A percentile compares a stretch with the other conserved stretches of the same genome.
Conservation (phyloP, 2,888 invertebrate species). For the Atrina japonica region DNA sequence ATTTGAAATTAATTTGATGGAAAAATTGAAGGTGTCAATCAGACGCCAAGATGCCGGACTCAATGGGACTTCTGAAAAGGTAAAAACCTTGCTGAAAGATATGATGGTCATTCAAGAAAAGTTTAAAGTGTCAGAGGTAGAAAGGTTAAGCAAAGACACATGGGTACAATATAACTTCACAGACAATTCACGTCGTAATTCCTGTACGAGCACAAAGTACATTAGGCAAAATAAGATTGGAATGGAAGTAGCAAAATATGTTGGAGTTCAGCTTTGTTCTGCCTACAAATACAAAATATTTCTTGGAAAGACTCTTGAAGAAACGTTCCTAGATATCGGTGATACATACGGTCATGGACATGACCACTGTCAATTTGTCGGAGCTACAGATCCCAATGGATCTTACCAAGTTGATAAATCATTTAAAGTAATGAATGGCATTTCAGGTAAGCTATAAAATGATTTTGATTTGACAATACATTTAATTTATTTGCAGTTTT, state of each 20-base stretch:
- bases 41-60: slow-evolving; percentile 34
- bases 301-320: slow-evolving; percentile 60
- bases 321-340: slow-evolving; percentile 69
- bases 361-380: slow-evolving; percentile 76
- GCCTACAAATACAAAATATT: slow-evolving; percentile 68
- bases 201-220: slow-evolving; percentile 63
- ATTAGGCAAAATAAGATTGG: slow-evolving; percentile 56
- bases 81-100: slow-evolving; percentile 1
- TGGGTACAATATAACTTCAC: slow-evolving; percentile 68
- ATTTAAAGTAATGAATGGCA: not conserved
- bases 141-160: not conserved
- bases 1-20: not conserved
- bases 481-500: too few species aligned
- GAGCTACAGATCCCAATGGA: slow-evolving; percentile 40
- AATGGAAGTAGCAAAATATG: slow-evolving; percentile 44
- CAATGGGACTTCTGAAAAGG: slow-evolving; percentile 29
- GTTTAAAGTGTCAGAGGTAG: not conserved
- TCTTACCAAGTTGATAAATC: slow-evolving; percentile 17
- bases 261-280: slow-evolving; percentile 73
- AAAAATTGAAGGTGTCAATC: not conserved
- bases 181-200: slow-evolving; percentile 53
- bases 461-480: too few species aligned
- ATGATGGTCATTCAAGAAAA: not conserved
- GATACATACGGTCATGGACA: slow-evolving; percentile 67
- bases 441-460: too few species aligned